Evolutionary conservation across 2,888 invertebrate species (phyloP).

Genomic region (Drosophila melanosoma): DNA sequence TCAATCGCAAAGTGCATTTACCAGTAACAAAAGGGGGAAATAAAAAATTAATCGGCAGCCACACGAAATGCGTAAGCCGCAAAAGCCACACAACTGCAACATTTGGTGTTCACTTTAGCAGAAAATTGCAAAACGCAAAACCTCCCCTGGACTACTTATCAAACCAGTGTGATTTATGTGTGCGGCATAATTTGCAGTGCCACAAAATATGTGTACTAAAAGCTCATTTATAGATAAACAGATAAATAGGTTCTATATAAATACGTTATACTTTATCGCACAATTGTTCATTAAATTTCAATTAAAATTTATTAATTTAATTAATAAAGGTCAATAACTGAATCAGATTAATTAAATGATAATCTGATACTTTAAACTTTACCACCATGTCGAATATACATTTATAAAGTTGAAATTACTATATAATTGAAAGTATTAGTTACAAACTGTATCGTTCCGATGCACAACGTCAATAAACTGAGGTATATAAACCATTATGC

Average conservation of each 20-base stretch:
- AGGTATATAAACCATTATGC: slow-evolving; percentile 4
- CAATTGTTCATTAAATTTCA: background rate
- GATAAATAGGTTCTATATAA: background rate
- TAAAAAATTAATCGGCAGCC: slow-evolving; percentile 38
- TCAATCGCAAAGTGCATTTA: slow-evolving; percentile 32
- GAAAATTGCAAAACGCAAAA: slow-evolving; percentile 36
- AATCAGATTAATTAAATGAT: background rate
- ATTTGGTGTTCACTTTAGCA: slow-evolving; percentile 37
- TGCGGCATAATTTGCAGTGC: background rate
- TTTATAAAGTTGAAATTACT: background rate
- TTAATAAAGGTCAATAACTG: background rate
- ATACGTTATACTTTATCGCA: background rate
- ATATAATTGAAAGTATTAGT: slow-evolving; percentile 1
- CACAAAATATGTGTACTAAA: background rate
- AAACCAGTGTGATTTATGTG: slow-evolving; percentile 4
- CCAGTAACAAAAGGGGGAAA: slow-evolving; percentile 50
- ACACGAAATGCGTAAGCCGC: slow-evolving; percentile 44
- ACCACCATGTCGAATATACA: background rate
- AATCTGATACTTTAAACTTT: background rate
- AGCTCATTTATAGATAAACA: background rate
- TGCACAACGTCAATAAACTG: background rate
- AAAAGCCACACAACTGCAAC: slow-evolving; percentile 63
- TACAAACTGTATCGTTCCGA: background rate
- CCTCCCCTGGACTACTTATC: background rate
- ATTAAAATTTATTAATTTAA: too few relatives aligned